Evolutionary conservation across 2,113 vertebrate species (phyloP).

Genomic region (Narcine bancroftii): DNA sequence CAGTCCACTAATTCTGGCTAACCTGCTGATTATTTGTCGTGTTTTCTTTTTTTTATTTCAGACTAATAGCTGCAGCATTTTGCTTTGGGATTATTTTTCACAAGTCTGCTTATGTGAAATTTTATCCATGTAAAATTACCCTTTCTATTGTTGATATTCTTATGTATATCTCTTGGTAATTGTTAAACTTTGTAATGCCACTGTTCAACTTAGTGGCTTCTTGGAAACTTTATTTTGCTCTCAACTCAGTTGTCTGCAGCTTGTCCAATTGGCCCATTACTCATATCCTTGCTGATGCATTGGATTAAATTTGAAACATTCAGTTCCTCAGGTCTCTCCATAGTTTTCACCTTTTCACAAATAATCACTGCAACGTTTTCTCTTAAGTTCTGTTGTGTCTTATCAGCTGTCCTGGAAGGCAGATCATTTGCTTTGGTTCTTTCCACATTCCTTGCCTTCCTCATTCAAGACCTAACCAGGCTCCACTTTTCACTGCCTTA

Average conservation of each 20-base stretch:
- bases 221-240: background rate
- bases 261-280: background rate
- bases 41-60: no score
- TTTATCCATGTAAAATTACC: background rate
- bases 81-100: no score
- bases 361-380: background rate
- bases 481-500: background rate
- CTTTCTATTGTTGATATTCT: background rate
- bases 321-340: background rate
- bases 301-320: background rate
- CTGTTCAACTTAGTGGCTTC: background rate
- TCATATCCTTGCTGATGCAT: background rate
- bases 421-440: background rate
- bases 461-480: background rate
- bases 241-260: background rate
- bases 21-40: no score
- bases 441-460: background rate
- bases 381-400: background rate
- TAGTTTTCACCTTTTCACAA: background rate
- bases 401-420: background rate
- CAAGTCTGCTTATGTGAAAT: no score
- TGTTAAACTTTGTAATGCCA: background rate
- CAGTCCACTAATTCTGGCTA: no score
- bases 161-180: background rate
- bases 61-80: no score